Percentiles rank a stretch among this genome's conserved stretches.
phyloP scores from a whole-genome alignment of 2,888 invertebrate species.

The Nezara viridula region DNA sequence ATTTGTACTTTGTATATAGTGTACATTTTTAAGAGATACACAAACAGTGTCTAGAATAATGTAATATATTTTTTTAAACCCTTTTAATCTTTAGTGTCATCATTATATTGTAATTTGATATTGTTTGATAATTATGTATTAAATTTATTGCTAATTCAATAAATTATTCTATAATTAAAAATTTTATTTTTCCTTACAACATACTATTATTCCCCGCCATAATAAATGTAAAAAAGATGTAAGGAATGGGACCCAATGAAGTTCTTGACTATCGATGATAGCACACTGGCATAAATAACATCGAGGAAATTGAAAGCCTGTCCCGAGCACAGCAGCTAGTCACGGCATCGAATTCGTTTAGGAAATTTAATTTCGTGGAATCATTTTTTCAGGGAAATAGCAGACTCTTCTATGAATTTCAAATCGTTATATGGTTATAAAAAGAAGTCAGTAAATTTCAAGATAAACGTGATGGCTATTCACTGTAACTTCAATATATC shows the following conservation, averaged over 20 bases:
- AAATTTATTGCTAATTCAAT: neutral
- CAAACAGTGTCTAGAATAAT: neutral
- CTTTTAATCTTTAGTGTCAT: neutral
- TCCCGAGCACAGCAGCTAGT: neutral
- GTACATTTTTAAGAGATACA: neutral
- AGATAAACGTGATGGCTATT: too few species aligned
- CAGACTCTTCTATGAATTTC: neutral
- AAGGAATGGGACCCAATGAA: neutral
- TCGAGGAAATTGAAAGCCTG: neutral
- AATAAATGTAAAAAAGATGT: neutral
- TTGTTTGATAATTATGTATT: neutral
- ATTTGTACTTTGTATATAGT: neutral
- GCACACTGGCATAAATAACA: neutral
- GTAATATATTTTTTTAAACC: neutral
- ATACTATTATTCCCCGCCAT: neutral
- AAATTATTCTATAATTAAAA: neutral
- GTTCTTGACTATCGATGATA: neutral
- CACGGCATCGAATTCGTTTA: neutral
- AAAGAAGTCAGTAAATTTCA: neutral
- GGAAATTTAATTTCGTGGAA: constrained; percentile 4
- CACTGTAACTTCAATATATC: too few species aligned
- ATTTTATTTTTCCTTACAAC: neutral
- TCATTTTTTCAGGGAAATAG: neutral
- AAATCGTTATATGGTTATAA: neutral
- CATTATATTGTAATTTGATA: neutral